phyloP scores from a whole-genome alignment of 2,888 invertebrate species.

The Sarcophaga subvicina region DNA sequence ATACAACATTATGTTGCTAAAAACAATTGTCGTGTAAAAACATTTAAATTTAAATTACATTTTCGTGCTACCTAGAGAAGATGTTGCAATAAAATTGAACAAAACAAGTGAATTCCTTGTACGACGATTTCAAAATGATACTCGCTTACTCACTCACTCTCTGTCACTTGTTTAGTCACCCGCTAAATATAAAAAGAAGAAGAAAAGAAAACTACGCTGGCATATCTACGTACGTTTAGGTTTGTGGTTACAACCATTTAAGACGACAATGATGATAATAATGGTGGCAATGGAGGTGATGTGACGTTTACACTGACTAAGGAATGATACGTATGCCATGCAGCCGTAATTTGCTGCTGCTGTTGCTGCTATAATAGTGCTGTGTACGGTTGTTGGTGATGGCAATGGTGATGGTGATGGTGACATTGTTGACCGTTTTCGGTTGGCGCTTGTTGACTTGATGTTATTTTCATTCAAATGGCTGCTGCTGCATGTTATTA shows the following conservation, averaged over 20 bases:
- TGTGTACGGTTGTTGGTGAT: constrained; percentile 7
- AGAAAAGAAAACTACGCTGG: neutral
- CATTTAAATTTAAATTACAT: constrained; percentile 79
- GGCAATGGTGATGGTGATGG: constrained; percentile 14
- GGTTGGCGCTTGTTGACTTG: constrained; percentile 67
- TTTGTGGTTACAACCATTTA: neutral
- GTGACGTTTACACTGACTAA: constrained; percentile 30
- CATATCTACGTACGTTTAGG: neutral
- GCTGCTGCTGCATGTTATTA: constrained; percentile 18
- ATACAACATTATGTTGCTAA: constrained; percentile 56
- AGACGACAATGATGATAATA: constrained; percentile 51
- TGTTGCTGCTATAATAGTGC: constrained; percentile 3
- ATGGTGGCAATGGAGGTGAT: constrained; percentile 16
- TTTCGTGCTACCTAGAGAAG: constrained; percentile 75
- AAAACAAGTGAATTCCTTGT: constrained; percentile 69
- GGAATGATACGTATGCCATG: constrained; percentile 8
- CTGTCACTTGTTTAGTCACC: constrained; percentile 36
- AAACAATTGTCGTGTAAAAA: constrained; percentile 74
- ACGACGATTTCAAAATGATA: constrained; percentile 61
- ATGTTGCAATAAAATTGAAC: constrained; percentile 68
- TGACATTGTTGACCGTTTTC: constrained; percentile 68
- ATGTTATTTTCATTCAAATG: constrained; percentile 49
- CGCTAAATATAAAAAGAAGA: constrained; percentile 2
- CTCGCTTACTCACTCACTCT: constrained; percentile 43
- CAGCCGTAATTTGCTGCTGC: neutral